phyloP scores from a whole-genome alignment of 2,888 invertebrate genomes.

The Neria commutata region DNA sequence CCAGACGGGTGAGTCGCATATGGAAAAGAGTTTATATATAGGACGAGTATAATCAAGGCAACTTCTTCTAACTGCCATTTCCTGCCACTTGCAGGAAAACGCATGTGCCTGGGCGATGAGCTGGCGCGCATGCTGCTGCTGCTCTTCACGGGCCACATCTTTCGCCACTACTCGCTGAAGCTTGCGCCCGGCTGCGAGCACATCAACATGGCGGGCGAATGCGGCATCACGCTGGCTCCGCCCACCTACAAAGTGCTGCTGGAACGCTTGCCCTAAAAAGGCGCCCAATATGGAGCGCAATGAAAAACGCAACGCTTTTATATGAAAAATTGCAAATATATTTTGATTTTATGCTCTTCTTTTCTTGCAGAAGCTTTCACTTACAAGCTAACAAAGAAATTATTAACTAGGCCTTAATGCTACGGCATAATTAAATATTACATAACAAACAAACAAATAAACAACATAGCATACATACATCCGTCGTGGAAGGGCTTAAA shows the following conservation, averaged over 20 bases:
- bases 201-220: constrained; percentile 71
- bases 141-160: constrained; percentile 69
- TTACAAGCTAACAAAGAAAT: constrained; percentile 25
- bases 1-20: constrained; percentile 79
- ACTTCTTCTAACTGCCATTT: background rate
- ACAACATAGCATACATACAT: constrained; percentile 23
- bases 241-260: constrained; percentile 64
- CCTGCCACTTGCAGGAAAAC: constrained; percentile 69
- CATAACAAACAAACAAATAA: constrained; percentile 38
- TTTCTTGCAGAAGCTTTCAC: constrained; percentile 11
- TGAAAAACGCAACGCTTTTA: background rate
- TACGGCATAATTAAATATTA: constrained; percentile 34
- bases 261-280: constrained; percentile 15
- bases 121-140: constrained; percentile 75
- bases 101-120: constrained; percentile 86
- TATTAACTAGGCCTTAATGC: constrained; percentile 15
- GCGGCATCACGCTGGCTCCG: constrained; percentile 78
- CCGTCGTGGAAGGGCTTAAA: no score
- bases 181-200: constrained; percentile 52
- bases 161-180: constrained; percentile 66
- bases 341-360: no score
- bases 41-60: background rate
- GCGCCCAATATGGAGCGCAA: background rate
- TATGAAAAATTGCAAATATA: background rate
- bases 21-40: no score